These are phyloP conservation scores for Cantharis rufa DNA, from an alignment of 2,888 invertebrate genomes.

Conservation along the genomic window DNA sequence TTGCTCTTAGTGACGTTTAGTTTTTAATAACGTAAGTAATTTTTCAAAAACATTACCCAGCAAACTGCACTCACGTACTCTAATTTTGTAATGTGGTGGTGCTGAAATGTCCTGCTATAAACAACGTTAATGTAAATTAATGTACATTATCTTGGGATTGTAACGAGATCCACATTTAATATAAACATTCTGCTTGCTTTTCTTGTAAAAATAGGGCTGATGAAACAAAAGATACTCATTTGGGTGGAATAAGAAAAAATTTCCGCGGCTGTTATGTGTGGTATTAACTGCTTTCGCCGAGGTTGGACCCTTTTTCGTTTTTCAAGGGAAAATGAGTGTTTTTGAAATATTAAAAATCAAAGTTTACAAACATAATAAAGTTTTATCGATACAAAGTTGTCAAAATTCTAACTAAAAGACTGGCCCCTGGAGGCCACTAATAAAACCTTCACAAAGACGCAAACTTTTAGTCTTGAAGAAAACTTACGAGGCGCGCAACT, in stretches of 20 bases:
- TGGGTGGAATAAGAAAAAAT: background rate
- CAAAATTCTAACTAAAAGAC: background rate
- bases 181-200: background rate
- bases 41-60: background rate
- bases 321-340: background rate
- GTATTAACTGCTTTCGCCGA: background rate
- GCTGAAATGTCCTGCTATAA: background rate
- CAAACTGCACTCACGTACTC: background rate
- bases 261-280: background rate
- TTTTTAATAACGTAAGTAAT: background rate
- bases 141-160: background rate
- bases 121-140: background rate
- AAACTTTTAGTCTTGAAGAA: background rate
- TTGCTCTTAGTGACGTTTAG: background rate
- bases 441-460: background rate
- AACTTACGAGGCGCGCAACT: background rate
- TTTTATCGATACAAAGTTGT: background rate
- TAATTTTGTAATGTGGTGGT: background rate
- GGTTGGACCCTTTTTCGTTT: background rate
- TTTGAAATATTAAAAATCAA: background rate
- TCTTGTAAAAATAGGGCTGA: background rate
- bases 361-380: background rate
- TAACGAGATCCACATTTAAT: background rate
- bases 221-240: background rate
- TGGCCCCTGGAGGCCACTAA: background rate